Evolutionary conservation across 2,797 vertebrate species (phyloP).

Genomic region (Toxotes lorentzi): DNA sequence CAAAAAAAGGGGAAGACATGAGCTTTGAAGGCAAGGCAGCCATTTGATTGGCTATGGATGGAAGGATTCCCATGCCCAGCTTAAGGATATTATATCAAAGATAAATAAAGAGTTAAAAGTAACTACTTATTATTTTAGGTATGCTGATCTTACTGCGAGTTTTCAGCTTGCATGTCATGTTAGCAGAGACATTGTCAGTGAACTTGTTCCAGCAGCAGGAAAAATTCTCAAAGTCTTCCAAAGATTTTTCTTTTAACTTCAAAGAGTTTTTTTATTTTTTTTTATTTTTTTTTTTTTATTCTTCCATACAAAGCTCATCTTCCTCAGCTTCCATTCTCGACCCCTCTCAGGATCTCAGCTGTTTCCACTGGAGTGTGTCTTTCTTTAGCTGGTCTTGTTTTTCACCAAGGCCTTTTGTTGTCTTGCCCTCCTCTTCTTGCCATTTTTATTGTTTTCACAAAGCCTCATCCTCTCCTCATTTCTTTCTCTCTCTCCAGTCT

Average conservation of each 20-base stretch:
- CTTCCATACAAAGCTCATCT: neutral
- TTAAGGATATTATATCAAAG: neutral
- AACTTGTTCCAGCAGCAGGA: neutral
- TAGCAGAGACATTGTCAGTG: neutral
- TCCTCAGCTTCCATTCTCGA: neutral
- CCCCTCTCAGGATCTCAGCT: neutral
- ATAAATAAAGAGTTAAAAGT: neutral
- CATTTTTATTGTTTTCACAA: constrained; percentile 26
- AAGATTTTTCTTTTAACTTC: neutral
- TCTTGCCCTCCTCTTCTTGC: constrained; percentile 3
- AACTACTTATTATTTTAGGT: neutral
- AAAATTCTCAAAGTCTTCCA: neutral
- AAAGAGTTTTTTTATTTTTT: too few species aligned
- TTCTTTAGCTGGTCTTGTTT: constrained; percentile 12
- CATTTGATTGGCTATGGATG: constrained; percentile 15
- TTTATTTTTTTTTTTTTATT: too few species aligned
- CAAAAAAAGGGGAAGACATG: neutral
- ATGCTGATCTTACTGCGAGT: neutral
- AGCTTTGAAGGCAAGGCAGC: constrained; percentile 29
- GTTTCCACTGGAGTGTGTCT: constrained; percentile 13
- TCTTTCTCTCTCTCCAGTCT: constrained; percentile 10
- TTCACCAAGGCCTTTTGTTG: constrained; percentile 20
- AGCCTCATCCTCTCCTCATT: constrained; percentile 15
- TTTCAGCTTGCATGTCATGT: neutral
- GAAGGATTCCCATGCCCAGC: constrained; percentile 5